A percentile compares a stretch with the other conserved stretches of the same genome.
phyloP scores from a whole-genome alignment of 1,140 invertebrate genomes.

The Hestina assimilis region DNA sequence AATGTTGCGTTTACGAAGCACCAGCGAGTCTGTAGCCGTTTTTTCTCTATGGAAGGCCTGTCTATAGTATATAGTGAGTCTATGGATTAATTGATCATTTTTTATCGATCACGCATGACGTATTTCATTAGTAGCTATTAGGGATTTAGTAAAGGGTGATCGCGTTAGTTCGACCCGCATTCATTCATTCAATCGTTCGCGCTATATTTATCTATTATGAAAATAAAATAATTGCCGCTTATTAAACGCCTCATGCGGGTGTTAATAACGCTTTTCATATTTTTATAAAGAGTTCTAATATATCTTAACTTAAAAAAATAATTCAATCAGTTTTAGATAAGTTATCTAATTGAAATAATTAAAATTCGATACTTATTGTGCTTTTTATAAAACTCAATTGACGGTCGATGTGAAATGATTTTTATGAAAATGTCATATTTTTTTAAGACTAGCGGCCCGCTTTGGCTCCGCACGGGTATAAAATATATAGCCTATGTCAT shows the following conservation, averaged over 20 bases:
- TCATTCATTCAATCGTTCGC: conserved; percentile 25
- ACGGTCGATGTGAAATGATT: too few species aligned
- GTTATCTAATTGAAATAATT: not conserved
- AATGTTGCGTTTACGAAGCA: too few species aligned
- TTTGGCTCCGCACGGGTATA: too few species aligned
- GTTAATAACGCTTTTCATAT: conserved; percentile 35
- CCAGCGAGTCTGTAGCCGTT: too few species aligned
- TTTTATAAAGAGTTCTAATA: conserved; percentile 27
- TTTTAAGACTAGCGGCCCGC: too few species aligned
- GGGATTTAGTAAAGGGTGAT: conserved; percentile 59
- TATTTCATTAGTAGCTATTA: conserved; percentile 32
- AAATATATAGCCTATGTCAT: too few species aligned
- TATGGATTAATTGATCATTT: conserved; percentile 26
- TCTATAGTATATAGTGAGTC: too few species aligned
- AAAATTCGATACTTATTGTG: too few species aligned
- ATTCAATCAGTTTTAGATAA: not conserved
- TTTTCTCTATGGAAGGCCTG: too few species aligned
- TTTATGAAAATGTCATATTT: too few species aligned
- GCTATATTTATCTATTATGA: conserved; percentile 55
- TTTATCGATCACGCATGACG: conserved; percentile 34
- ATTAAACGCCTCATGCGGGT: conserved; percentile 67
- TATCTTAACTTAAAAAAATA: conserved; percentile 5
- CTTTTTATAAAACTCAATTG: too few species aligned
- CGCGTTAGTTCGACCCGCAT: conserved; percentile 63
- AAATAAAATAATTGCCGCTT: conserved; percentile 68